Evolutionary conservation across 2,888 invertebrate species (phyloP), one percentile per base, ranked within the genome.

Genomic region (Antitype chi): DNA sequence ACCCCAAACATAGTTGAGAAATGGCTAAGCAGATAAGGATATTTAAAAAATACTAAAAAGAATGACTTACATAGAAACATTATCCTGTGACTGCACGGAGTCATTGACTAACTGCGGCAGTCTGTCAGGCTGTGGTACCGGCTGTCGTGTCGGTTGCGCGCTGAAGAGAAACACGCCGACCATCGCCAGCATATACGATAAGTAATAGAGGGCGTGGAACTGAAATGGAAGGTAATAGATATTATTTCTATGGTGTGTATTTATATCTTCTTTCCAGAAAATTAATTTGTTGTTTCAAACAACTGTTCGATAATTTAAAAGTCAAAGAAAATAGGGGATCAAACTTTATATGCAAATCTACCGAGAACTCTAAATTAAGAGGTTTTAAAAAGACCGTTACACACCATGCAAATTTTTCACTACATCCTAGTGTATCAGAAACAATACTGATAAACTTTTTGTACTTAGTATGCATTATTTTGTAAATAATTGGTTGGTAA

Each of bases 161-260:
- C 94, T 93, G 92, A 97, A 97, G 78, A 97, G 90, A 81, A 97
- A 96, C 82, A 98, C 97, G 28, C 99, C 99, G 60, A 97, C 97
- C 96, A 98, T 97, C 66, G 98, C 98, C 88, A 98, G 95, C 70
- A 97, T 93, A 93, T 98, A 98, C 23, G 98, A 98, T 80, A 98
- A 94, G 94, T 98, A 98, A 94, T 99, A 98, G 77, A 99, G 96
- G 43, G 97, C 97, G 93, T 98, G 98, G 94, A 98, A 98, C 98
- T 99, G 97, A 5, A 86, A 80, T 9, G 4, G 55, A 80, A 69
- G 1, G 23, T 13, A 32, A 38, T n/a, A n/a, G n/a, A 7, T 43
- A 73, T 57, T 47, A 74, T 32, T 32, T 17, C 23, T 52, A 28
- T 47, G 23, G 20, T 1, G 23, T 1, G 0, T 23, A n/a, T n/a